Base-by-base conservation (phyloP, 2,113 vertebrate species). In the Anas platyrhynchos region DNA sequence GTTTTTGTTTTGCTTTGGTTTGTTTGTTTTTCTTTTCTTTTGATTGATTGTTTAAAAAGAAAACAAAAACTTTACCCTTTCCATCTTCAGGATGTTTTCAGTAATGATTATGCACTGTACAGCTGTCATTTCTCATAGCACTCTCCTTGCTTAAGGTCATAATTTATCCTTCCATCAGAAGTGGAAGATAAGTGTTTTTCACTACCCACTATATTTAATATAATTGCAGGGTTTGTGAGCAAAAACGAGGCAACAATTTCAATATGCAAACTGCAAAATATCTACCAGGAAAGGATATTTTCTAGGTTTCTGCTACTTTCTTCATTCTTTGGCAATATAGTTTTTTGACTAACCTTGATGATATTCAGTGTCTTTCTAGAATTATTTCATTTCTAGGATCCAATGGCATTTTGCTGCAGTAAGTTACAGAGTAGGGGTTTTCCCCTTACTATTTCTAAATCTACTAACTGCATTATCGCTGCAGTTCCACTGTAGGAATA, bases 181-280 rank as follows among this genome's bases (percentile, higher is more conserved):
- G 23, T 13, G 5, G 29, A 36, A 62, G 87, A 8, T 41, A 50
- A 52, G n/a, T 3, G 2, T 38, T 78, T 36, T 16, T 59, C 41
- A 46, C 3, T 27, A 7, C 13, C 23, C 17, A 54, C 15, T 54
- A 22, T 3, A 59, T 4, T 44, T 38, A 86, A 34, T 17, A 23
- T 2, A 67, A 63, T 0, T 1, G 32, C 5, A 58, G 72, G 4
- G 6, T 59, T 36, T 6, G 0, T 11, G 13, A 59, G 48, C 44
- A 67, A 22, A 15, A 55, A 52, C 66, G 66, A 72, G 5, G 18
- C n/a, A 90, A 74, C 21, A 66, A 43, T 82, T 88, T 59, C 22
- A 66, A 25, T 15, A 83, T 3, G 6, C 2, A 4, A 91, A 21
- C 31, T 32, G 6, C 22, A 86, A 77, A 88, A 63, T 1, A 81